phyloP scores from a whole-genome alignment of 2,888 invertebrate species.

The Schizotus pectinicornis region DNA sequence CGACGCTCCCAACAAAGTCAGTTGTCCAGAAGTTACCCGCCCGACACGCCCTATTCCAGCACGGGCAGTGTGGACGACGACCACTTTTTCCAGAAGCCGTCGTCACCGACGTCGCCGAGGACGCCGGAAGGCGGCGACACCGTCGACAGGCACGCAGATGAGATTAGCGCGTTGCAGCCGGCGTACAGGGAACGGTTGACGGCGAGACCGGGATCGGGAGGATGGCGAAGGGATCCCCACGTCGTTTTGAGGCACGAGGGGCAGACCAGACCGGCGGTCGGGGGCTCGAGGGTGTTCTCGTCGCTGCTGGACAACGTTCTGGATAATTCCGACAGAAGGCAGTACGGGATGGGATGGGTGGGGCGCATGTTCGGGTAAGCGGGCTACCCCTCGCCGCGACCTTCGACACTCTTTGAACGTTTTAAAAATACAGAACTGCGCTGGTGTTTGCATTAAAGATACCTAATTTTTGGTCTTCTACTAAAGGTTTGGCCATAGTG shows the following conservation, averaged over 20 bases:
- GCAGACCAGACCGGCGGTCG: constrained; percentile 55
- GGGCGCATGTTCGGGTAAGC: constrained; percentile 77
- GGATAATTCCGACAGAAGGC: constrained; percentile 88
- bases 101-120: constrained; percentile 60
- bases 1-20: constrained; percentile 66
- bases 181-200: constrained; percentile 49
- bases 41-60: constrained; percentile 49
- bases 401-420: too few species aligned
- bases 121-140: constrained; percentile 45
- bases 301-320: constrained; percentile 84
- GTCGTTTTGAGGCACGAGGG: constrained; percentile 43
- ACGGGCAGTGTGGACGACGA: constrained; percentile 58
- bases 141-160: constrained; percentile 37
- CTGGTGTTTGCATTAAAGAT: too few species aligned
- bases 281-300: constrained; percentile 75
- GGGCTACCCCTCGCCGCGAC: too few species aligned
- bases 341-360: constrained; percentile 83
- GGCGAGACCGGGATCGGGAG: constrained; percentile 57
- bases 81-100: constrained; percentile 65
- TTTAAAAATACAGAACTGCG: too few species aligned
- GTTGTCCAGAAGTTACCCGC: constrained; percentile 77
- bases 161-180: constrained; percentile 30
- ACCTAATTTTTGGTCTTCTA: too few species aligned
- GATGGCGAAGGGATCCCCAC: constrained; percentile 62
- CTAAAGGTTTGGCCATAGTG: too few species aligned